phyloP scores from a whole-genome alignment of 1,140 invertebrate species.

The Diplogasteroides magnus region DNA sequence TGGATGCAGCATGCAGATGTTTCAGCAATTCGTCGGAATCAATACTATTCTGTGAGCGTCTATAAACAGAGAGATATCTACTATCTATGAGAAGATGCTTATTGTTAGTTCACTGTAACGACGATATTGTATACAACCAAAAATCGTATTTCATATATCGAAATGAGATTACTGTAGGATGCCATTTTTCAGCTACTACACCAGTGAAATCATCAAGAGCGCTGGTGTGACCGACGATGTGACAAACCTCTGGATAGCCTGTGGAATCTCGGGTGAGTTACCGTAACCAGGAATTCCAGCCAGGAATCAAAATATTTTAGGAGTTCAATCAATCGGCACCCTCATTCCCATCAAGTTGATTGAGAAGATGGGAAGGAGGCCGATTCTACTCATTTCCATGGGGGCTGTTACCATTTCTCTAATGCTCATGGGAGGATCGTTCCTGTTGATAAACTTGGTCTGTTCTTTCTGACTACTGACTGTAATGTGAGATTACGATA shows the following conservation, averaged over 20 bases:
- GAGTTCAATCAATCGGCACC: slow-evolving; percentile 63
- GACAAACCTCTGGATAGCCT: slow-evolving; percentile 64
- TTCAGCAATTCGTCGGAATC: slow-evolving; percentile 66
- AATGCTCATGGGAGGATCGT: slow-evolving; percentile 35
- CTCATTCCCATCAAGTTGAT: slow-evolving; percentile 64
- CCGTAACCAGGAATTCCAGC: too few species aligned
- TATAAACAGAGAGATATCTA: not conserved
- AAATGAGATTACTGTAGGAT: too few species aligned
- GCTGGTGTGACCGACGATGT: slow-evolving; percentile 62
- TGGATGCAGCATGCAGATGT: slow-evolving; percentile 62
- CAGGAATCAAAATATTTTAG: too few species aligned
- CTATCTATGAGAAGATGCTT: too few species aligned
- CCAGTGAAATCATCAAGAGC: slow-evolving; percentile 65
- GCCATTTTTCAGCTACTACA: slow-evolving; percentile 65
- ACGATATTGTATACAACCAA: too few species aligned
- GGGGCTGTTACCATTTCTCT: too few species aligned
- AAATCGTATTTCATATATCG: too few species aligned
- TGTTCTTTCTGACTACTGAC: too few species aligned
- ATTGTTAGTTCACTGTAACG: too few species aligned
- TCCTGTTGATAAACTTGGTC: slow-evolving; percentile 35
- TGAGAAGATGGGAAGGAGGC: slow-evolving; percentile 63
- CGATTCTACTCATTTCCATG: slow-evolving; percentile 60
- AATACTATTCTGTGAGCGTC: slow-evolving; percentile 59
- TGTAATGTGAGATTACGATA: too few species aligned
- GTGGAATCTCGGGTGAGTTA: slow-evolving; percentile 56